phyloP scores from a whole-genome alignment of 2,888 invertebrate species.

The Campoplex capitator region DNA sequence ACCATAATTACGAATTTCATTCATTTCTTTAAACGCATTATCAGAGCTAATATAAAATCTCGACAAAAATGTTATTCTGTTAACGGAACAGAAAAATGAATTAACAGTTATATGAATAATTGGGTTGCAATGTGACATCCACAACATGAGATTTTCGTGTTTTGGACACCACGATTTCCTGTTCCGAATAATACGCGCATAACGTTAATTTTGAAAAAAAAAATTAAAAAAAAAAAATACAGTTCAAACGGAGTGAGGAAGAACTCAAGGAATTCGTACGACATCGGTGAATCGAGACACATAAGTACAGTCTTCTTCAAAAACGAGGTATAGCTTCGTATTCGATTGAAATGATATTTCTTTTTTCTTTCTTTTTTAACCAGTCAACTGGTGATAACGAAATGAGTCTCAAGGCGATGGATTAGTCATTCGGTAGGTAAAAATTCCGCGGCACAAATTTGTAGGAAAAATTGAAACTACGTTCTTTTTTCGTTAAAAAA shows the following conservation, averaged over 20 bases:
- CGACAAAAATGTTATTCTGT: background rate
- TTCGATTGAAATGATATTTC: conserved; percentile 47
- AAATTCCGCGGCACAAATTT: background rate
- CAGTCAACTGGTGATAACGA: background rate
- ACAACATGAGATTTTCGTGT: background rate
- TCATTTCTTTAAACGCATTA: conserved; percentile 54
- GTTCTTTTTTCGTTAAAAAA: background rate
- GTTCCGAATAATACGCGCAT: background rate
- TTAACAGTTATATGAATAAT: background rate
- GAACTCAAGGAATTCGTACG: conserved; percentile 1
- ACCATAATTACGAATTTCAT: conserved; percentile 75
- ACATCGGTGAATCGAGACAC: conserved; percentile 51
- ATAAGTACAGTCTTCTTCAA: conserved; percentile 73
- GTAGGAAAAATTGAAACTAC: background rate
- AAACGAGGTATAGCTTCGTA: conserved; percentile 59
- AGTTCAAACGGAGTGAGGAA: background rate
- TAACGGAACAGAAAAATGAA: background rate
- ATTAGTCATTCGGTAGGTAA: background rate
- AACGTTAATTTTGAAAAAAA: background rate
- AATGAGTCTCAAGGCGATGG: background rate
- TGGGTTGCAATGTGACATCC: background rate
- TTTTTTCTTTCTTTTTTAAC: conserved; percentile 33
- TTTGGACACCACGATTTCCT: background rate
- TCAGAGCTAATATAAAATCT: conserved; percentile 1
- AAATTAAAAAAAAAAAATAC: background rate